phyloP scores from a whole-genome alignment of 2,888 invertebrate genomes.

The Acrobasis consociella region DNA sequence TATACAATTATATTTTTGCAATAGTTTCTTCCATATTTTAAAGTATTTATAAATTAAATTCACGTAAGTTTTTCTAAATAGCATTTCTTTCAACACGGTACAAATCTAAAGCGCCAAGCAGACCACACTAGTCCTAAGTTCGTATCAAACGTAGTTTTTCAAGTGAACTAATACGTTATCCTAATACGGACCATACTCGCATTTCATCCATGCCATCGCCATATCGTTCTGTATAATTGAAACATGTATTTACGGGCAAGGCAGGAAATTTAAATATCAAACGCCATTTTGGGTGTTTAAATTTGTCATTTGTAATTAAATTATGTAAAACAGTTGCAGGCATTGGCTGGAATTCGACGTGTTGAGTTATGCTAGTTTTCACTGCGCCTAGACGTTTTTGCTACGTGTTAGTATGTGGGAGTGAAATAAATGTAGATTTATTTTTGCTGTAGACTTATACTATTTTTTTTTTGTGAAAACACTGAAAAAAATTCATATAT shows the following conservation, averaged over 20 bases:
- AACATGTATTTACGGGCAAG: slow-evolving; percentile 54
- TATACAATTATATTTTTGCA: too few relatives aligned
- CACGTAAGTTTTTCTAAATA: too few relatives aligned
- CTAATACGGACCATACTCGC: slow-evolving; percentile 58
- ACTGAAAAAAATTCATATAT: too few relatives aligned
- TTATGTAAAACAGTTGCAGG: slow-evolving; percentile 18
- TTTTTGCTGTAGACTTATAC: not conserved
- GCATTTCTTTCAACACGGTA: too few relatives aligned
- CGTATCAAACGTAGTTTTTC: slow-evolving; percentile 50
- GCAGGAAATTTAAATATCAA: slow-evolving; percentile 42
- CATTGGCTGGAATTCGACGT: slow-evolving; percentile 1
- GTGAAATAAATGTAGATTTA: slow-evolving; percentile 1
- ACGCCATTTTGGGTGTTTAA: slow-evolving; percentile 10
- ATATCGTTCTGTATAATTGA: slow-evolving; percentile 65
- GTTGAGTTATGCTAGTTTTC: slow-evolving; percentile 9
- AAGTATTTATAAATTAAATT: too few relatives aligned
- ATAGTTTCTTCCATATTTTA: too few relatives aligned
- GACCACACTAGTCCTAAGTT: slow-evolving; percentile 38
- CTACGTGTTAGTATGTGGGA: not conserved
- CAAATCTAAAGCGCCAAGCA: slow-evolving; percentile 30
- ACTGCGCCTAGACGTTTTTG: slow-evolving; percentile 10
- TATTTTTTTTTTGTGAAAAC: too few relatives aligned
- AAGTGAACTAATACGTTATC: slow-evolving; percentile 63
- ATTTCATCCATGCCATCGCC: slow-evolving; percentile 66
- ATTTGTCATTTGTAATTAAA: slow-evolving; percentile 23